Conservation (phyloP, 1,140 invertebrate species). For the Nephotettix cincticeps region DNA sequence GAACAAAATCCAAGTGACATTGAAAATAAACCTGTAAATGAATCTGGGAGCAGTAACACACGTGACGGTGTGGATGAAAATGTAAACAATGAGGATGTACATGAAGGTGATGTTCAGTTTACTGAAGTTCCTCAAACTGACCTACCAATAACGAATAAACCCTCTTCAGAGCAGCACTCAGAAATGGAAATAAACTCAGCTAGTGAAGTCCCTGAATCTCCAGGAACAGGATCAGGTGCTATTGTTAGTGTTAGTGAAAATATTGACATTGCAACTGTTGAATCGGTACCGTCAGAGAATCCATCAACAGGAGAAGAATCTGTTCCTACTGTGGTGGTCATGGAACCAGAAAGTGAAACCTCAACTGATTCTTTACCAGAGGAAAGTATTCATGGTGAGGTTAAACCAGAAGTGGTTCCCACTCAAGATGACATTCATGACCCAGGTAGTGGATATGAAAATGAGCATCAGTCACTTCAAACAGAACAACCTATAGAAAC, state of each 20-base stretch:
- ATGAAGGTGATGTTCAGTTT: too few relatives aligned
- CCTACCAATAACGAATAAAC: too few relatives aligned
- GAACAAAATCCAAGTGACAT: too few relatives aligned
- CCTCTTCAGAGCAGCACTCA: too few relatives aligned
- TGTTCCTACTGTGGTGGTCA: conserved; percentile 10
- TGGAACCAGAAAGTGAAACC: background rate
- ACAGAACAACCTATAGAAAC: conserved; percentile 25
- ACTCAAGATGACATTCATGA: conserved; percentile 18
- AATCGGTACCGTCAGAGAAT: conserved; percentile 19
- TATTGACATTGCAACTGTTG: background rate
- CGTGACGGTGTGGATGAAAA: too few relatives aligned
- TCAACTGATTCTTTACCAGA: background rate
- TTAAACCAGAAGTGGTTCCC: conserved; percentile 27
- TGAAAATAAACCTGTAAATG: too few relatives aligned
- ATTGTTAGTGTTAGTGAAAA: conserved; percentile 20
- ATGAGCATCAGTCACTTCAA: conserved; percentile 15
- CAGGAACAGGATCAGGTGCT: conserved; percentile 7
- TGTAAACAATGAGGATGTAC: too few relatives aligned
- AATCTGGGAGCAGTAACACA: too few relatives aligned
- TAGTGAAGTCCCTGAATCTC: conserved; percentile 23
- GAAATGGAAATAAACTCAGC: conserved; percentile 29
- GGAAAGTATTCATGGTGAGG: conserved; percentile 26
- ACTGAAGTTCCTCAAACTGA: too few relatives aligned
- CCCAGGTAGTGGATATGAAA: conserved; percentile 1
- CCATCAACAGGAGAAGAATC: too few relatives aligned